These are phyloP conservation scores for Alexandromys fortis DNA, from an alignment of 2,113 vertebrate genomes.

Conservation along the genomic window DNA sequence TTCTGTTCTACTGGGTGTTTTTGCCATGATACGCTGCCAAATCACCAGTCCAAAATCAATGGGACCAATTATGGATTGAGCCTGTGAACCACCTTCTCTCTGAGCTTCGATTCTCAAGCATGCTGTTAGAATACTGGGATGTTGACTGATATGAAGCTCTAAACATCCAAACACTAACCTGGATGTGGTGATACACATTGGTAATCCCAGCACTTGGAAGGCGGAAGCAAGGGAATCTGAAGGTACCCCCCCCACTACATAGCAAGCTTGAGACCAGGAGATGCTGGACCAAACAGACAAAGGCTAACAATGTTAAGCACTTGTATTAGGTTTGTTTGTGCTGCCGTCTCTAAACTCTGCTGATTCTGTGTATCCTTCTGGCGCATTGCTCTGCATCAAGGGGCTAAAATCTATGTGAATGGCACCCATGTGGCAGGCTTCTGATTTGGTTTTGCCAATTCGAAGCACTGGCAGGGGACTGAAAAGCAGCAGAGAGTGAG, in stretches of 20 bases:
- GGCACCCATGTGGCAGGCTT: neutral
- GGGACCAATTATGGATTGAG: neutral
- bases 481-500: neutral
- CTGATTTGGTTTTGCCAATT: neutral
- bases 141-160: neutral
- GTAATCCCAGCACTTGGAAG: neutral
- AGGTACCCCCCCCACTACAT: neutral
- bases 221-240: neutral
- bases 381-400: neutral
- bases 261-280: neutral
- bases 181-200: neutral
- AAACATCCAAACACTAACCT: neutral
- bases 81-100: neutral
- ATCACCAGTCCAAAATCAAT: neutral
- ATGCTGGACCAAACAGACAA: neutral
- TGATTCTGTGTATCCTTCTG: neutral
- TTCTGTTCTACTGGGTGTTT: neutral
- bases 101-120: neutral
- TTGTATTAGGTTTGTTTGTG: neutral
- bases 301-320: neutral
- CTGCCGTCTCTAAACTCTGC: neutral
- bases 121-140: neutral
- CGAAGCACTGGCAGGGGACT: neutral
- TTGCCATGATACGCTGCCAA: neutral
- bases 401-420: neutral